Conservation (phyloP, 2,113 vertebrate genomes). For the Misgurnus anguillicaudatus region DNA sequence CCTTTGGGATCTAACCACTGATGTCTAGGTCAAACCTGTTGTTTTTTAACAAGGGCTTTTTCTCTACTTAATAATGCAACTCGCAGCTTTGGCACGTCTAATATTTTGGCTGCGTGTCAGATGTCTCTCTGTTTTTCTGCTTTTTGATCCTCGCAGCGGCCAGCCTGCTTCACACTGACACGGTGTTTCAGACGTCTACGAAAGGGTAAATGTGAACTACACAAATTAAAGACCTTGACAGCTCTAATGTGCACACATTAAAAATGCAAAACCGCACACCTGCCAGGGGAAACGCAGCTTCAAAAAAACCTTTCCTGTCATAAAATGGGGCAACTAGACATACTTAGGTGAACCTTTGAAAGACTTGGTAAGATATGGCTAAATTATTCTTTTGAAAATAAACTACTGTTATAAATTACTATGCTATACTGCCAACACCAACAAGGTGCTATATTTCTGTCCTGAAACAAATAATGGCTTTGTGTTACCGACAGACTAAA, state of each 20-base stretch:
- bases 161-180: slow-evolving; percentile 25
- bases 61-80: slow-evolving; percentile 23
- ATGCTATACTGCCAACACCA: too few relatives aligned
- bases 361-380: too few relatives aligned
- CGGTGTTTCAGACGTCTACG: background rate
- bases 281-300: slow-evolving; percentile 1
- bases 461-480: too few relatives aligned
- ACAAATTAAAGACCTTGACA: slow-evolving; percentile 10
- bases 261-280: slow-evolving; percentile 22
- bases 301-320: background rate
- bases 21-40: slow-evolving; percentile 3
- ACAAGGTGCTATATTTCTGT: too few relatives aligned
- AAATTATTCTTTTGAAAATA: too few relatives aligned
- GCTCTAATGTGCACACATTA: background rate
- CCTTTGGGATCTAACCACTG: background rate
- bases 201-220: slow-evolving; percentile 18
- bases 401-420: too few relatives aligned
- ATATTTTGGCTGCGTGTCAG: slow-evolving; percentile 29
- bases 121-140: slow-evolving; percentile 33
- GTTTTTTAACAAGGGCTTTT: slow-evolving; percentile 3
- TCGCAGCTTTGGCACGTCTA: slow-evolving; percentile 1
- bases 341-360: background rate
- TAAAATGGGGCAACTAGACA: slow-evolving; percentile 5
- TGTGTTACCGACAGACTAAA: too few relatives aligned
- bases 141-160: slow-evolving; percentile 9